Evolutionary conservation across 2,797 vertebrate species (phyloP).

Genomic region (Cottoperca gobio): DNA sequence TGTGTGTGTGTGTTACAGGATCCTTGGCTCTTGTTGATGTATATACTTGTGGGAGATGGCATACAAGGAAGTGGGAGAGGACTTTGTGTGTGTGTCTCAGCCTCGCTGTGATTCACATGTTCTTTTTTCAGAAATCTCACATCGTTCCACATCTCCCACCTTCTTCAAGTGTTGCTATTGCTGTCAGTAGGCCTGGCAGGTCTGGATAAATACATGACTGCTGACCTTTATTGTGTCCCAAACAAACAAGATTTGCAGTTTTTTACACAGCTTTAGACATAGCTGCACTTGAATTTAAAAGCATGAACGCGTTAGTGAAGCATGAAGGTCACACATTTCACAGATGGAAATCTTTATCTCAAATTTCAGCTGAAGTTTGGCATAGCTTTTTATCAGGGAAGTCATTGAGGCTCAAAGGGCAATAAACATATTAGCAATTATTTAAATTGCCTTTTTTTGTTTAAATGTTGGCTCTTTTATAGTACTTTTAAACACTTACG

Average conservation of each 20-base stretch:
- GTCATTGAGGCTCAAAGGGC: slow-evolving; percentile 5
- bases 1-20: background rate
- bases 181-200: slow-evolving; percentile 45
- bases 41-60: slow-evolving; percentile 32
- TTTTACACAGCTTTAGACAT: slow-evolving; percentile 48
- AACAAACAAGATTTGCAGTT: slow-evolving; percentile 56
- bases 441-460: background rate
- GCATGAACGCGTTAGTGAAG: slow-evolving; percentile 26
- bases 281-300: slow-evolving; percentile 36
- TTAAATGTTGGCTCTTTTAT: background rate
- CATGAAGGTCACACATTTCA: slow-evolving; percentile 56
- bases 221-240: slow-evolving; percentile 70
- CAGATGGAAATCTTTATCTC: slow-evolving; percentile 5
- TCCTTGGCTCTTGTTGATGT: slow-evolving; percentile 30
- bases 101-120: slow-evolving; percentile 59
- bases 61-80: slow-evolving; percentile 56
- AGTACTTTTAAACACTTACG: background rate
- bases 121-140: slow-evolving; percentile 49
- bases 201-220: slow-evolving; percentile 54
- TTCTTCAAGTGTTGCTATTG: slow-evolving; percentile 38
- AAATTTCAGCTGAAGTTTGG: background rate
- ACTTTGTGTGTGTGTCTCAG: slow-evolving; percentile 40
- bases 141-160: slow-evolving; percentile 50
- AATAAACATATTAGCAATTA: background rate
- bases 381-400: background rate